phyloP scores from a whole-genome alignment of 2,888 invertebrate species.

The Zonitis immaculata region DNA sequence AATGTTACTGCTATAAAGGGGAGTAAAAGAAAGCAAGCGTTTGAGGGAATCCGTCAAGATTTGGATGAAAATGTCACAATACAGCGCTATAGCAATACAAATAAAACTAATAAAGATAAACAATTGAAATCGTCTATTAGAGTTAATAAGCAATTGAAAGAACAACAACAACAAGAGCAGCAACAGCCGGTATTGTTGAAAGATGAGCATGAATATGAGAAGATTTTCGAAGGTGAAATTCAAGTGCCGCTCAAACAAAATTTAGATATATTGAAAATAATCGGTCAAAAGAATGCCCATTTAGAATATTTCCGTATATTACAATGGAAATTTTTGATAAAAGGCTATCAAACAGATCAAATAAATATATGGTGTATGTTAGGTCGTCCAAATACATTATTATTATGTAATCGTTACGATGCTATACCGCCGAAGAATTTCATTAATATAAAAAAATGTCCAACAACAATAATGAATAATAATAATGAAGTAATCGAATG shows the following conservation, averaged over 20 bases:
- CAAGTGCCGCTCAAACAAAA: constrained; percentile 17
- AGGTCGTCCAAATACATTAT: constrained; percentile 17
- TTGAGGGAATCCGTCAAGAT: not conserved
- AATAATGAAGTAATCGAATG: constrained; percentile 38
- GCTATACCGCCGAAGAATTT: constrained; percentile 29
- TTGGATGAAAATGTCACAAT: not conserved
- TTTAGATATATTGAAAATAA: constrained; percentile 18
- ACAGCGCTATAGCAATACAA: not conserved
- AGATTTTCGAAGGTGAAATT: constrained; percentile 22
- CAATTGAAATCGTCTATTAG: not conserved
- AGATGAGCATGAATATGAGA: not conserved
- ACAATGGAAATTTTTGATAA: constrained; percentile 34
- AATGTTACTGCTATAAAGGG: not conserved
- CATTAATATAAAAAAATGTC: constrained; percentile 30
- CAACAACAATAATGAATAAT: constrained; percentile 1
- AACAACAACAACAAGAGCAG: too few relatives aligned
- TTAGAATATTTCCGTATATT: constrained; percentile 30
- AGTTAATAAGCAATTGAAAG: too few relatives aligned
- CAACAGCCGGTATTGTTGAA: too few relatives aligned
- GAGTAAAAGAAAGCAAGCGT: constrained; percentile 5
- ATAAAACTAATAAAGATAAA: not conserved
- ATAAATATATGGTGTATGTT: constrained; percentile 35
- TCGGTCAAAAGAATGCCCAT: constrained; percentile 15
- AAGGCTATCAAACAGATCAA: constrained; percentile 24
- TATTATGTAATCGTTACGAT: constrained; percentile 27